Evolutionary conservation across 2,113 vertebrate genomes (phyloP).

Genomic region (Zosterops borbonicus): DNA sequence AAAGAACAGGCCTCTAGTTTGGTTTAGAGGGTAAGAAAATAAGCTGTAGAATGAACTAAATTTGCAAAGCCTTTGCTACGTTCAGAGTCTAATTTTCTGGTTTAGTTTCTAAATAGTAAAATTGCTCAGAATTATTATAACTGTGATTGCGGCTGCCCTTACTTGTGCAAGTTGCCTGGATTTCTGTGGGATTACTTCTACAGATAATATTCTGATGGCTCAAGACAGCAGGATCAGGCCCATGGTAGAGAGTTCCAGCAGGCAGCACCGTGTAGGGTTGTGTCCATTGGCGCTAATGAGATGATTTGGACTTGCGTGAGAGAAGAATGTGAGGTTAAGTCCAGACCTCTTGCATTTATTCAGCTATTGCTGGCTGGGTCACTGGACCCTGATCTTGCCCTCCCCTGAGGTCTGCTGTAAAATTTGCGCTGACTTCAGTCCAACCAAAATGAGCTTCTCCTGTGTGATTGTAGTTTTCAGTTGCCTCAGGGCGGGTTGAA

Average conservation of each 20-base stretch:
- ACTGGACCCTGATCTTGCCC: neutral
- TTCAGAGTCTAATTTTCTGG: neutral
- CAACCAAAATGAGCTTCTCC: neutral
- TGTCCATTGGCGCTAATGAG: neutral
- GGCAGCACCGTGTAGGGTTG: rapidly evolving
- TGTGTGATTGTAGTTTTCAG: neutral
- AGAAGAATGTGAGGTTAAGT: neutral
- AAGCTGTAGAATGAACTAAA: neutral
- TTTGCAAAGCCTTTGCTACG: neutral
- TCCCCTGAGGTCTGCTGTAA: neutral
- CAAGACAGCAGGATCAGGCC: neutral
- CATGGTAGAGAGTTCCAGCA: rapidly evolving
- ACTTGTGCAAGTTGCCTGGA: neutral
- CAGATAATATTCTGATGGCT: neutral
- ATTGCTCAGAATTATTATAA: neutral
- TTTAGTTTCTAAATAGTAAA: neutral
- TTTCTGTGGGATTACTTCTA: neutral
- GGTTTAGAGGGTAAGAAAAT: neutral
- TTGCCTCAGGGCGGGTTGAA: neutral
- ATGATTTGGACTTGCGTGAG: neutral
- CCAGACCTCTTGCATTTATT: neutral
- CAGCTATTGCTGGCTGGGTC: neutral
- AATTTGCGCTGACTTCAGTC: neutral
- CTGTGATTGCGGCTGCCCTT: neutral
- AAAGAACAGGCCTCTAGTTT: neutral